Evolutionary conservation across 2,888 invertebrate genomes (phyloP).

Genomic region (Hemicrepidius hirtus): DNA sequence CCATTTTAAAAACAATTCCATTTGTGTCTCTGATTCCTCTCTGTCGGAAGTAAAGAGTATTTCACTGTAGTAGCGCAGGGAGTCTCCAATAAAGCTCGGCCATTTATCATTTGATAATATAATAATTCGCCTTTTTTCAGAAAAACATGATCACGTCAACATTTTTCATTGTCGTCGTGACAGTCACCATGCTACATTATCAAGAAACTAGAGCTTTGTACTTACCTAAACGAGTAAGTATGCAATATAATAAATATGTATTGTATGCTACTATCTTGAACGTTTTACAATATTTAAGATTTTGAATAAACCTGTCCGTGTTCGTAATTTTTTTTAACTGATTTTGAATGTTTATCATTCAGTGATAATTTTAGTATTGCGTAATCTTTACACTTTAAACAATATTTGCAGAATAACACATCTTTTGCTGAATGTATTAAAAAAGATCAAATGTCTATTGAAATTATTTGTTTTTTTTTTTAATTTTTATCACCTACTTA

Average conservation of each 20-base stretch:
- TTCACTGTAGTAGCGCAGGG: slow-evolving; percentile 67
- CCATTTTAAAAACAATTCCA: slow-evolving; percentile 15
- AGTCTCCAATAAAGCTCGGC: slow-evolving; percentile 64
- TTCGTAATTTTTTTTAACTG: too few relatives aligned
- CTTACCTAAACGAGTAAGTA: slow-evolving; percentile 65
- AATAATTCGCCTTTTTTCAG: slow-evolving; percentile 30
- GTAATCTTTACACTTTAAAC: too few relatives aligned
- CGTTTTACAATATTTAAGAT: background rate
- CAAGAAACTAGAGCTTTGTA: slow-evolving; percentile 60
- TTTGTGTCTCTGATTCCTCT: slow-evolving; percentile 44
- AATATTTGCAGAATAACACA: too few relatives aligned
- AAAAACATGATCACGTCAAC: slow-evolving; percentile 58
- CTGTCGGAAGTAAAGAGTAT: slow-evolving; percentile 68
- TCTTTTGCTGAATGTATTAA: too few relatives aligned
- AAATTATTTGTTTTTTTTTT: too few relatives aligned
- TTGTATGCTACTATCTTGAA: background rate
- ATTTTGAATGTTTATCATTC: too few relatives aligned
- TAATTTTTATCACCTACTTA: too few relatives aligned
- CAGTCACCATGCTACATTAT: slow-evolving; percentile 54
- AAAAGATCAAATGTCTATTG: too few relatives aligned
- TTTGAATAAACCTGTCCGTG: too few relatives aligned
- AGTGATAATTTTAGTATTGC: too few relatives aligned
- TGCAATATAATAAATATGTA: background rate
- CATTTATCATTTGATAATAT: slow-evolving; percentile 63
- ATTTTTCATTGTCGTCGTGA: slow-evolving; percentile 58